Conservation (phyloP, 2,888 invertebrate genomes). For the Anaspis maculata region DNA sequence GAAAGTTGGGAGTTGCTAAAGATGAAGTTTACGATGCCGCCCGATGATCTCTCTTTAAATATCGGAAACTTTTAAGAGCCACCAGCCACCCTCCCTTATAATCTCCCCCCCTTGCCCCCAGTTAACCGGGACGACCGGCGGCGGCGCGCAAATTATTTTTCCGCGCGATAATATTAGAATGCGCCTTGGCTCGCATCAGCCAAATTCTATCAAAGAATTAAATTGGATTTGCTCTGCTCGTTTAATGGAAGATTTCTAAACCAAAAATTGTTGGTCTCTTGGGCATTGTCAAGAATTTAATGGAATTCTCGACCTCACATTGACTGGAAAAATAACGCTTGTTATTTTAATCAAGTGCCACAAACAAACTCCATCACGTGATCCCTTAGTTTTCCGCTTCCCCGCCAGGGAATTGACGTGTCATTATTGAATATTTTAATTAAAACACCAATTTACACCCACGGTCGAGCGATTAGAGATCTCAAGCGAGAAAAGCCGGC, state of each 20-base stretch:
- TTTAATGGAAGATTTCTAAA: conserved; percentile 27
- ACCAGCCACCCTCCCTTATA: conserved; percentile 17
- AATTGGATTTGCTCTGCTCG: conserved; percentile 28
- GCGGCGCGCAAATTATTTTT: conserved; percentile 13
- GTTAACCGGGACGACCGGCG: too few species aligned
- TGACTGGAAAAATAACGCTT: conserved; percentile 25
- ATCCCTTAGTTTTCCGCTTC: conserved; percentile 5
- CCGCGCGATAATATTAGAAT: conserved; percentile 1
- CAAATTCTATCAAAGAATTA: conserved; percentile 24
- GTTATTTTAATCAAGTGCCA: conserved; percentile 24
- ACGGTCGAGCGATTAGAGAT: too few species aligned
- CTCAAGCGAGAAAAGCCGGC: too few species aligned
- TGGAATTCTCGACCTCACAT: conserved; percentile 24
- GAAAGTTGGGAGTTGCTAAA: conserved; percentile 32
- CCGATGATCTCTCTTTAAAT: conserved; percentile 29
- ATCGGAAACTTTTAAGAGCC: conserved; percentile 24
- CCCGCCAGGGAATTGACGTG: conserved; percentile 3
- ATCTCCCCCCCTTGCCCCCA: too few species aligned
- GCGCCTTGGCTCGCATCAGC: conserved; percentile 16
- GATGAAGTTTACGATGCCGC: conserved; percentile 33
- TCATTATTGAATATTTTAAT: conserved; percentile 11
- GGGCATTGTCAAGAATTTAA: conserved; percentile 27
- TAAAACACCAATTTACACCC: conserved; percentile 11
- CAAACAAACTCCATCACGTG: conserved; percentile 12
- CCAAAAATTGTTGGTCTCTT: conserved; percentile 27